Conservation (phyloP, 2,113 vertebrate genomes). For the Deroptyus accipitrinus region DNA sequence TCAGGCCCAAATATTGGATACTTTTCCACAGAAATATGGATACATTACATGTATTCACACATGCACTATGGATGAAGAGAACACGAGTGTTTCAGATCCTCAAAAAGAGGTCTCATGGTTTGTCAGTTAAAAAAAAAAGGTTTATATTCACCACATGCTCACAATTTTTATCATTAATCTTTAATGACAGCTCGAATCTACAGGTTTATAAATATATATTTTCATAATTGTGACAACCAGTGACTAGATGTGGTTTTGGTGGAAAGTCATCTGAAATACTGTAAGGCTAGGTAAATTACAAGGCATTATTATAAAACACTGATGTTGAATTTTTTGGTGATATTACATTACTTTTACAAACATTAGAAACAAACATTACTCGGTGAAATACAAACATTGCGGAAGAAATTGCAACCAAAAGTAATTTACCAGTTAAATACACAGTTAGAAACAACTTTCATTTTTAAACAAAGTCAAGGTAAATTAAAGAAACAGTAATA, state of each 20-base stretch:
- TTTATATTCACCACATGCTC: background rate
- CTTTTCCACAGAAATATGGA: background rate
- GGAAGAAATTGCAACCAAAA: slow-evolving; percentile 20
- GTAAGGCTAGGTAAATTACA: slow-evolving; percentile 68
- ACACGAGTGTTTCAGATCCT: background rate
- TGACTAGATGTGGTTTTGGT: slow-evolving; percentile 26
- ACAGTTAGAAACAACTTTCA: background rate
- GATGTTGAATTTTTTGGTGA: background rate
- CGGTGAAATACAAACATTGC: slow-evolving; percentile 7
- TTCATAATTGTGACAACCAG: slow-evolving; percentile 40
- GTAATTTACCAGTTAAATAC: background rate
- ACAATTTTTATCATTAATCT: slow-evolving; percentile 17
- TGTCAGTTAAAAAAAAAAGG: background rate
- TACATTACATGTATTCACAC: background rate
- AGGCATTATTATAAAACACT: slow-evolving; percentile 63
- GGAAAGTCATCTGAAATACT: slow-evolving; percentile 34
- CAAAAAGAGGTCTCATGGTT: background rate
- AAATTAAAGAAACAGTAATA: background rate
- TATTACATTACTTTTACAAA: slow-evolving; percentile 4
- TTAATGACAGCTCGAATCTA: slow-evolving; percentile 59
- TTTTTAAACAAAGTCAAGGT: background rate
- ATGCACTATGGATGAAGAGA: rapidly evolving
- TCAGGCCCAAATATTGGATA: background rate
- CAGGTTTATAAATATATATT: slow-evolving; percentile 55
- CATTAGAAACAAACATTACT: slow-evolving; percentile 26